Evolutionary conservation across 2,888 invertebrate species (phyloP).

Genomic region (Nemoura dubitans): DNA sequence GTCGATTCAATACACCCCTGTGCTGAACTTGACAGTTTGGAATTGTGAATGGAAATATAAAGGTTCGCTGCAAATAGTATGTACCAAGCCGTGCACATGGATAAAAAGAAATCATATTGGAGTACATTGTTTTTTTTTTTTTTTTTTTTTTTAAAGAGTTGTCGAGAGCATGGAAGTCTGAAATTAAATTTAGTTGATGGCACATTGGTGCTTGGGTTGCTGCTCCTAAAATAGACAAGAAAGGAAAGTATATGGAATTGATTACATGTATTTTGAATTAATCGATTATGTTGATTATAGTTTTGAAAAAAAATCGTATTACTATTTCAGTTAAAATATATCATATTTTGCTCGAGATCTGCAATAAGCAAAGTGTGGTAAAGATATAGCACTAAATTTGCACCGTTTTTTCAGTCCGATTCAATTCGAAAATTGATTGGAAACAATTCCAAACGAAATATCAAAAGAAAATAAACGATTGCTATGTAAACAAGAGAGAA

Average conservation of each 20-base stretch:
- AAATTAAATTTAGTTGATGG: too few species aligned
- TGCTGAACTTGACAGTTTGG: neutral
- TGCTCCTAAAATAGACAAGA: too few species aligned
- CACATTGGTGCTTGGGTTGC: too few species aligned
- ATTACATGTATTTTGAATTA: too few species aligned
- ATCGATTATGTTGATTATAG: too few species aligned
- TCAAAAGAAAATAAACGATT: slow-evolving; percentile 10
- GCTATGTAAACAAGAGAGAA: neutral
- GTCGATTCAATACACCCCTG: neutral
- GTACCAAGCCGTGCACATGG: neutral
- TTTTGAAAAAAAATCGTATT: too few species aligned
- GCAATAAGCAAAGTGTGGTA: too few species aligned
- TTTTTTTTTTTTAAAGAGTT: neutral
- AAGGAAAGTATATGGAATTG: too few species aligned
- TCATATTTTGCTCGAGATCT: too few species aligned
- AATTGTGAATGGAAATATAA: slow-evolving; percentile 7
- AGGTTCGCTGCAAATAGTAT: neutral
- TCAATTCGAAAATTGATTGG: neutral
- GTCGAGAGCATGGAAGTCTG: neutral
- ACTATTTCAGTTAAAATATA: too few species aligned
- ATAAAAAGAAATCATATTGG: neutral
- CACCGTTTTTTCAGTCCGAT: neutral
- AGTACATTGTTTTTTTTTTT: neutral
- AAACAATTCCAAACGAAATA: neutral
- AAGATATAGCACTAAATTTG: too few species aligned